phyloP scores from a whole-genome alignment of 37 sponge, comb jelly and placozoan species.

The Oscarella lobularis region DNA sequence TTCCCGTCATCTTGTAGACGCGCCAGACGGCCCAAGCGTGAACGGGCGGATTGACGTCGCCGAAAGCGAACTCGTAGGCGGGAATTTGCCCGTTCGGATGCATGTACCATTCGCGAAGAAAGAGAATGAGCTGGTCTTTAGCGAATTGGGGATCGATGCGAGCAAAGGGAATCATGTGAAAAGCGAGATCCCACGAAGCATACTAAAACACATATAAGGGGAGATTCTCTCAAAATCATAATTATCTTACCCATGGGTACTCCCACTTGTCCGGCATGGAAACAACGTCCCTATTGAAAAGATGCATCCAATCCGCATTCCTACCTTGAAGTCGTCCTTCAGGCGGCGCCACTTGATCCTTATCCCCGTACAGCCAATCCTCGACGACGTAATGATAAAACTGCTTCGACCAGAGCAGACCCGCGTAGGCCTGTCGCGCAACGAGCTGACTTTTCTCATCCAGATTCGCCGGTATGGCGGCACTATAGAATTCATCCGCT shows the following conservation, averaged over 20 bases:
- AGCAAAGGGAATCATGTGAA: constrained; percentile 95
- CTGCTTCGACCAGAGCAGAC: constrained; percentile 92
- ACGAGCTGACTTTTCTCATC: constrained; percentile 34
- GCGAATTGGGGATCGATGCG: constrained; percentile 88
- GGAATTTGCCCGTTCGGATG: constrained; percentile 95
- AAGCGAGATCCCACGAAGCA: constrained; percentile 94
- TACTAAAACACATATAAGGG: constrained; percentile 38
- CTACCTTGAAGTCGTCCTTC: constrained; percentile 33
- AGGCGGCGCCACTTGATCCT: constrained; percentile 31
- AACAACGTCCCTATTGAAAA: constrained; percentile 82
- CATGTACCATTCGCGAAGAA: constrained; percentile 98
- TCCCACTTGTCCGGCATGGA: constrained; percentile 99
- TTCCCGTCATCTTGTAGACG: constrained; percentile 85
- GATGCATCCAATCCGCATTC: constrained; percentile 75
- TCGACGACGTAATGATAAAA: constrained; percentile 87
- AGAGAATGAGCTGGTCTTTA: constrained; percentile 80
- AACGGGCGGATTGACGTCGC: constrained; percentile 93
- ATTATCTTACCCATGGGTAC: constrained; percentile 80
- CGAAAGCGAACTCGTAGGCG: constrained; percentile 90
- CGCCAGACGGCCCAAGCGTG: constrained; percentile 93
- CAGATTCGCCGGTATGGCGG: constrained; percentile 13
- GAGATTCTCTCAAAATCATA: not conserved
- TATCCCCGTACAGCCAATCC: constrained; percentile 84
- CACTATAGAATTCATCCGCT: constrained; percentile 63
- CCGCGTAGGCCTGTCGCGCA: constrained; percentile 82